These are phyloP conservation scores for Sebastes itinus DNA, from an alignment of 2,797 vertebrate genomes.

Conservation along the genomic window DNA sequence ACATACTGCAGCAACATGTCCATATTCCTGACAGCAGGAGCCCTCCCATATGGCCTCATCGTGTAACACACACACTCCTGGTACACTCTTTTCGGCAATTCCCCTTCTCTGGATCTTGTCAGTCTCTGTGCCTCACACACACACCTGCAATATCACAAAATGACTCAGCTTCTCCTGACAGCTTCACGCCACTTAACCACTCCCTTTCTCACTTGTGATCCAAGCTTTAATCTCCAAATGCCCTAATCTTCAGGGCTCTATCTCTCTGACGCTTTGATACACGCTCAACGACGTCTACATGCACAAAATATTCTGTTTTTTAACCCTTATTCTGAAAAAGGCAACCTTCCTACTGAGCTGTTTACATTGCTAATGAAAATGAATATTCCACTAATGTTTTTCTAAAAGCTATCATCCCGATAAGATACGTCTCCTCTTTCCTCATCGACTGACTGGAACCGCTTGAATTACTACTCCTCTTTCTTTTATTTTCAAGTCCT, in stretches of 20 bases:
- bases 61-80: neutral
- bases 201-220: neutral
- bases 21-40: neutral
- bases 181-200: neutral
- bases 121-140: neutral
- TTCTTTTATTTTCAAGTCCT: neutral
- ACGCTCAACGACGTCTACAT: accelerated
- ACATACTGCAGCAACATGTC: neutral
- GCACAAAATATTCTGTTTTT: too few relatives aligned
- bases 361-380: too few relatives aligned
- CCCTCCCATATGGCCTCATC: neutral
- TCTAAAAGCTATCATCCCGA: neutral
- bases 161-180: too few relatives aligned
- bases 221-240: neutral
- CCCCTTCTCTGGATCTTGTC: neutral
- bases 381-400: neutral
- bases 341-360: too few relatives aligned
- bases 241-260: neutral
- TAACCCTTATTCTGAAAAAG: too few relatives aligned
- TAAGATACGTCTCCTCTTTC: neutral
- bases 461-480: neutral
- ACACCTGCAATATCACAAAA: neutral
- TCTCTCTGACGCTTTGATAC: neutral
- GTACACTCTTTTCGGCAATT: neutral
- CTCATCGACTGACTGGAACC: neutral